phyloP scores from a whole-genome alignment of 2,797 vertebrate species.

The Anguilla marmorata region DNA sequence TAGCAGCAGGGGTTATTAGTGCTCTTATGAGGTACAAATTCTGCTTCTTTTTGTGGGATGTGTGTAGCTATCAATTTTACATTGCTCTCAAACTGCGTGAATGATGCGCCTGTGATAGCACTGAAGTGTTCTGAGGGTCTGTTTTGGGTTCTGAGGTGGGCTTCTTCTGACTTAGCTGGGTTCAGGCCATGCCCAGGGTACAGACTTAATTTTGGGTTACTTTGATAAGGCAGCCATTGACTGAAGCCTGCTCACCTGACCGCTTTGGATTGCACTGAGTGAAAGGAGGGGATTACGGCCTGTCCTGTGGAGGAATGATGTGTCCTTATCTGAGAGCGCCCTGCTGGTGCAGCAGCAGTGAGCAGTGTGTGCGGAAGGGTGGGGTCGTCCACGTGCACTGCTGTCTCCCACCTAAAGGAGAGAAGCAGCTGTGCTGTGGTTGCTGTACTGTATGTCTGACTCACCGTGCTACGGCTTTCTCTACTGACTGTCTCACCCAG shows the following conservation, averaged over 20 bases:
- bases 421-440: neutral
- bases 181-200: neutral
- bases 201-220: neutral
- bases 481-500: neutral
- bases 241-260: constrained; percentile 1
- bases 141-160: neutral
- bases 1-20: neutral
- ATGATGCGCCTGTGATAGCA: neutral
- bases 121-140: constrained; percentile 2
- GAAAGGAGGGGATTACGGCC: neutral
- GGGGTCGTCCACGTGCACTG: neutral
- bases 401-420: neutral
- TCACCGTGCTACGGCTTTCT: neutral
- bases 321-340: neutral
- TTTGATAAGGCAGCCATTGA: constrained; percentile 7
- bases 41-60: too few relatives aligned
- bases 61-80: too few relatives aligned
- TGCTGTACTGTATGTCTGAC: neutral
- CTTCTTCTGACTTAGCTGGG: neutral
- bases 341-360: neutral
- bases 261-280: neutral
- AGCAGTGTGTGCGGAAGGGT: neutral
- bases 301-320: neutral
- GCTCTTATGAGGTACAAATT: neutral
- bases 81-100: neutral